Percentiles rank a stretch among this genome's conserved stretches.
phyloP scores from a whole-genome alignment of 2,113 vertebrate genomes.

The Tragelaphus scriptus region DNA sequence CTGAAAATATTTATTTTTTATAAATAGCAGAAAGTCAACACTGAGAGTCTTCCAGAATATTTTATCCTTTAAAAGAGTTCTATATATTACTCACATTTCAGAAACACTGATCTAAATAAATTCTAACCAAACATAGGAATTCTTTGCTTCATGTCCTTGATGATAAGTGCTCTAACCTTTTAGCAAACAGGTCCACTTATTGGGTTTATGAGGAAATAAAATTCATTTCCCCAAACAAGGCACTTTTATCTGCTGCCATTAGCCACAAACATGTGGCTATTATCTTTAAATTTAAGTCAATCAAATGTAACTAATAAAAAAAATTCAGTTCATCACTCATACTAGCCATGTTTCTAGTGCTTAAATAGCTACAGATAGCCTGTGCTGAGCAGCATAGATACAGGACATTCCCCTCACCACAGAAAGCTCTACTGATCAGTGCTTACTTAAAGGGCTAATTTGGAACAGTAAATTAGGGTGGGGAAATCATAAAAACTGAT shows the following conservation, averaged over 20 bases:
- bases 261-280: neutral
- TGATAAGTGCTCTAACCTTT: neutral
- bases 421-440: neutral
- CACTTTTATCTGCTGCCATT: neutral
- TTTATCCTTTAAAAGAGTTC: neutral
- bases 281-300: conserved; percentile 1
- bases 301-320: neutral
- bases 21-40: neutral
- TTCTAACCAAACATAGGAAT: neutral
- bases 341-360: neutral
- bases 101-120: neutral
- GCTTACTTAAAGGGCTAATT: neutral
- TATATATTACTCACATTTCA: neutral
- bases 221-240: neutral
- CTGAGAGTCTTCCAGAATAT: neutral
- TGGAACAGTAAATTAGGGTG: neutral
- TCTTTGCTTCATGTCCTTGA: neutral
- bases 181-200: neutral
- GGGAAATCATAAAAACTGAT: neutral
- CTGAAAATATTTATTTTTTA: neutral
- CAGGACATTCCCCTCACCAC: neutral
- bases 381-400: neutral
- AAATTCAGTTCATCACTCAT: neutral
- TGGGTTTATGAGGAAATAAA: conserved; percentile 17
- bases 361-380: neutral